Evolutionary conservation across 2,797 vertebrate species (phyloP), one percentile per base, ranked within the genome.

Genomic region (Nyctalus aviator): DNA sequence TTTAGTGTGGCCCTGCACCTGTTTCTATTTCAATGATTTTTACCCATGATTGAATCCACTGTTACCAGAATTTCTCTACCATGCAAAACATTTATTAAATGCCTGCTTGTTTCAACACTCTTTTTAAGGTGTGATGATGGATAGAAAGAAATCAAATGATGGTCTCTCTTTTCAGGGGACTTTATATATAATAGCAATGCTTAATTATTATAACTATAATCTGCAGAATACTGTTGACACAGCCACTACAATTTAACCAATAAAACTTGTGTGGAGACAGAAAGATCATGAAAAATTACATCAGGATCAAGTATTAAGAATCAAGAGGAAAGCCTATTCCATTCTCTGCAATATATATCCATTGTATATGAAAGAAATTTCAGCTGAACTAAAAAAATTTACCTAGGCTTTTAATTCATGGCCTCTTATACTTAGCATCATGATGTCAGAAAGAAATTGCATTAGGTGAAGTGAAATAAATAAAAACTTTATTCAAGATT

Each of bases 1-100:
- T 76, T 95, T 93, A 90, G 32, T 92, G 41, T 93, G 77, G 13
- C 32, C 32, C 37, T 83, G 91, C 91, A 95, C 84, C 96, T 94
- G 82, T 75, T 97, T 82, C 81, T 85, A 53, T 48, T 83, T 14
- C 64, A 93, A 0, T 89, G 73, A 82, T 91, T 95, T 95, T 95
- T 78, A 8, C 4, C 35, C 17, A 71, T 72, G 46, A 18, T 1
- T 59, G 15, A 79, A 13, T 88, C 15, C 11, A 30, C 23, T 79
- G 11, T 94, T 78, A 50, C 21, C 41, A 88, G 20, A 87, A 83
- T 94, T 91, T 44, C 35, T 25, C 27, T 93, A 37, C 41, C 48
- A 48, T 35, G 17, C 1, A 84, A 91, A 88, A 20, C 27, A 94
- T 35, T 89, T 81, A 76, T 87, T 89, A 88, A 90, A 71, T 68